These are phyloP conservation scores for Steinernema khuongi DNA, from an alignment of 1,140 invertebrate species.

Conservation along the genomic window DNA sequence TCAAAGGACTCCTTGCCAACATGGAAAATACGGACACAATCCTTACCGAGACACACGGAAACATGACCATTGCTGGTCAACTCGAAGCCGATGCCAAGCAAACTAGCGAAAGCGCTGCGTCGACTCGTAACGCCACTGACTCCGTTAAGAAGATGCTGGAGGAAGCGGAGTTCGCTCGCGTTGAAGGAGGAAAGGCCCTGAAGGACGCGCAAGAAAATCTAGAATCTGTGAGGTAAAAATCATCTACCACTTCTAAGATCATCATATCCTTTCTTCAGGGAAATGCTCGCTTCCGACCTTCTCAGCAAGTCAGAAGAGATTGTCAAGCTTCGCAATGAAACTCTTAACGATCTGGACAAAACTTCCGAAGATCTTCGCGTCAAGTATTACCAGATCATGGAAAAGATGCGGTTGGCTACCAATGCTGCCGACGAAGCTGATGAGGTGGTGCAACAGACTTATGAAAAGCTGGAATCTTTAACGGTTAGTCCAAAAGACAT, in stretches of 20 bases:
- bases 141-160: slow-evolving; percentile 20
- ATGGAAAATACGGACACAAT: slow-evolving; percentile 56
- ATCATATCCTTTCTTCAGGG: slow-evolving; percentile 6
- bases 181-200: slow-evolving; percentile 19
- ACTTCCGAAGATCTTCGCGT: slow-evolving; percentile 2
- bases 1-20: slow-evolving; percentile 52
- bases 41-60: slow-evolving; percentile 50
- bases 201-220: slow-evolving; percentile 31
- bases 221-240: neutral
- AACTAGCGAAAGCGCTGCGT: slow-evolving; percentile 32
- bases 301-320: neutral
- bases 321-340: neutral
- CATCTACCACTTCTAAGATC: no score
- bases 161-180: slow-evolving; percentile 12
- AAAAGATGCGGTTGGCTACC: slow-evolving; percentile 1
- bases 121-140: slow-evolving; percentile 44
- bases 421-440: neutral
- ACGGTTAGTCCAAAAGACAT: neutral
- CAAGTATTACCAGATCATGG: neutral
- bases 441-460: neutral
- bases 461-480: neutral
- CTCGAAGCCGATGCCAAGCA: slow-evolving; percentile 46
- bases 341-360: neutral
- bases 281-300: neutral
- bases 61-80: slow-evolving; percentile 50